A percentile compares a stretch with the other conserved stretches of the same genome.
phyloP scores from a whole-genome alignment of 92 coral and sea anemone species.

The Heliopora coerulea region DNA sequence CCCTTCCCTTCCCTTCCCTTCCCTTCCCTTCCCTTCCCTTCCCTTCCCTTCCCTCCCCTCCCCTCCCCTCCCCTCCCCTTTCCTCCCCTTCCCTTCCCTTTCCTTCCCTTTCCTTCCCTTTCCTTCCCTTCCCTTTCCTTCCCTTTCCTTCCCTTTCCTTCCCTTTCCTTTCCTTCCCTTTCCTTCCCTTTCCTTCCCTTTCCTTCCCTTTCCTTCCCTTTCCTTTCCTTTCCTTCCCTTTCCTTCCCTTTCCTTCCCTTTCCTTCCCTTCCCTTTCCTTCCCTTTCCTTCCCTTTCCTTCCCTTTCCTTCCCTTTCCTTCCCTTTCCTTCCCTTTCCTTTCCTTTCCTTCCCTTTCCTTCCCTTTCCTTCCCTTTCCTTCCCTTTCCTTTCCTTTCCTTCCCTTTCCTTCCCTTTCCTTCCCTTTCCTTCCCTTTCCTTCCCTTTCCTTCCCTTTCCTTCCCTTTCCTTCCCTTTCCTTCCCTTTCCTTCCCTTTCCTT shows the following conservation, averaged over 20 bases:
- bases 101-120: not conserved
- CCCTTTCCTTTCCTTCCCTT: not conserved
- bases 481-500: not conserved
- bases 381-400: not conserved
- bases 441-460: not conserved
- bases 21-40: not conserved
- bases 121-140: not conserved
- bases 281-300: not conserved
- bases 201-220: too few species aligned
- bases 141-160: not conserved
- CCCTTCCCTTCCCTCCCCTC: too few species aligned
- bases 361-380: not conserved
- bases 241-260: not conserved
- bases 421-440: not conserved
- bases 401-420: not conserved
- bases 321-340: slow-evolving; percentile 8
- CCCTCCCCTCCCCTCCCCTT: too few species aligned
- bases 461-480: not conserved
- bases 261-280: too few species aligned
- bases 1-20: not conserved
- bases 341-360: not conserved
- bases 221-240: too few species aligned
- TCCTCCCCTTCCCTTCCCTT: not conserved
- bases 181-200: not conserved
- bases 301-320: not conserved